These are phyloP conservation scores for Neosalanx taihuensis DNA, from an alignment of 2,797 vertebrate species.

Conservation along the genomic window DNA sequence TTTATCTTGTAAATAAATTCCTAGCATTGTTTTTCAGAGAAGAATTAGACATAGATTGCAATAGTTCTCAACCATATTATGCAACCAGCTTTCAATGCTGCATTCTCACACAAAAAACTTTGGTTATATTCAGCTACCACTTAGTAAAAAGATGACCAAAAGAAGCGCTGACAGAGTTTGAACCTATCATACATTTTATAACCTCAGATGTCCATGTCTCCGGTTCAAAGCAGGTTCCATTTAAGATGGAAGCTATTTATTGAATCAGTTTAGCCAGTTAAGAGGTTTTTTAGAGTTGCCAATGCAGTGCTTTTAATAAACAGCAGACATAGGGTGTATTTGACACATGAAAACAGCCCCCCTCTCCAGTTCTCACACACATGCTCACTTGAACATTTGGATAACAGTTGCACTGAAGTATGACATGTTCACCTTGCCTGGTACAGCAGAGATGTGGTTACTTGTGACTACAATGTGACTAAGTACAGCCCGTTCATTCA, in stretches of 20 bases:
- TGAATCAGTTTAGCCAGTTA: neutral
- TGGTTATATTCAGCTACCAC: constrained; percentile 53
- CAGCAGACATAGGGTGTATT: neutral
- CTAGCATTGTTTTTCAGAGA: constrained; percentile 62
- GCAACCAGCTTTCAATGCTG: constrained; percentile 63
- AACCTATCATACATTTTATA: constrained; percentile 25
- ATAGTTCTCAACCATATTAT: constrained; percentile 65
- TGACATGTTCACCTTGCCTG: no score
- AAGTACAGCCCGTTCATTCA: no score
- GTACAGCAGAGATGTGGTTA: no score
- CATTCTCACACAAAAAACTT: constrained; percentile 52
- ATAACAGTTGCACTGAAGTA: no score
- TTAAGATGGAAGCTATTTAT: neutral
- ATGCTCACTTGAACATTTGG: neutral
- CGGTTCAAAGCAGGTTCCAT: neutral
- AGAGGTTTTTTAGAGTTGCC: neutral
- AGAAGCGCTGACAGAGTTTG: constrained; percentile 27
- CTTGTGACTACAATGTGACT: no score
- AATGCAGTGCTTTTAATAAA: neutral
- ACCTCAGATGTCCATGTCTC: neutral
- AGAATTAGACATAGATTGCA: constrained; percentile 26
- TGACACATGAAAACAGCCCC: neutral
- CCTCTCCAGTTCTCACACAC: neutral
- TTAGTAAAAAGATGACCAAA: constrained; percentile 35
- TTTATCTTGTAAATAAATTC: constrained; percentile 53